phyloP scores from a whole-genome alignment of 2,888 invertebrate genomes.

The Luperina testacea region DNA sequence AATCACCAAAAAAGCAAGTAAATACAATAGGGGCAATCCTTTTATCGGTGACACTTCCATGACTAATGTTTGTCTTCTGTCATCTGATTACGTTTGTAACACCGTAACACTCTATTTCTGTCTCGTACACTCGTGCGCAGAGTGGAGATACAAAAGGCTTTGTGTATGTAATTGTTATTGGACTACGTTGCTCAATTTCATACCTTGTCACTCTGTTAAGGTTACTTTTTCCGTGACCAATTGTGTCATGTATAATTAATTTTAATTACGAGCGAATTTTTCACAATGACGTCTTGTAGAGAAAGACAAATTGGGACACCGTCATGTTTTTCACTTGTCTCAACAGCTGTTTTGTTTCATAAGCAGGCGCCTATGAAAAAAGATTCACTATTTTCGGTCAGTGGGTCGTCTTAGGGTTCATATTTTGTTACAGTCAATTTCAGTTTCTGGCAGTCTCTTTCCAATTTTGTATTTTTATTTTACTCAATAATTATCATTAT shows the following conservation, averaged over 20 bases:
- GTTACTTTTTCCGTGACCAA: neutral
- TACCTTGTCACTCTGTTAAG: neutral
- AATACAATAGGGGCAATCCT: constrained; percentile 12
- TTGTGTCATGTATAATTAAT: neutral
- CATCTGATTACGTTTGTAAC: constrained; percentile 35
- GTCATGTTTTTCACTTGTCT: neutral
- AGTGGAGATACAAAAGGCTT: constrained; percentile 37
- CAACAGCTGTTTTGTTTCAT: constrained; percentile 32
- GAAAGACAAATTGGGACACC: neutral
- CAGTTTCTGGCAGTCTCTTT: constrained; percentile 23
- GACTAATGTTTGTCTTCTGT: constrained; percentile 44
- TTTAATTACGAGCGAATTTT: constrained; percentile 8
- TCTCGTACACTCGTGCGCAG: constrained; percentile 27
- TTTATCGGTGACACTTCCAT: constrained; percentile 18
- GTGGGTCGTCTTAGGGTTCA: too few relatives aligned
- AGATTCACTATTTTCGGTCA: constrained; percentile 31
- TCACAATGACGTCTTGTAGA: constrained; percentile 1
- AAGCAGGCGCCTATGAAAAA: constrained; percentile 2
- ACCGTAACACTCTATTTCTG: constrained; percentile 43
- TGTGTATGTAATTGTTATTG: constrained; percentile 3
- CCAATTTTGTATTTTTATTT: constrained; percentile 3
- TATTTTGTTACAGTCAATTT: constrained; percentile 33
- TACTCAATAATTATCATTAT: neutral
- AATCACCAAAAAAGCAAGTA: constrained; percentile 15
- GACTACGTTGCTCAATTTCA: neutral